Percentiles rank a stretch among this genome's conserved stretches.
Conservation (phyloP, 2,888 invertebrate species). For the Piscicola geometra region DNA sequence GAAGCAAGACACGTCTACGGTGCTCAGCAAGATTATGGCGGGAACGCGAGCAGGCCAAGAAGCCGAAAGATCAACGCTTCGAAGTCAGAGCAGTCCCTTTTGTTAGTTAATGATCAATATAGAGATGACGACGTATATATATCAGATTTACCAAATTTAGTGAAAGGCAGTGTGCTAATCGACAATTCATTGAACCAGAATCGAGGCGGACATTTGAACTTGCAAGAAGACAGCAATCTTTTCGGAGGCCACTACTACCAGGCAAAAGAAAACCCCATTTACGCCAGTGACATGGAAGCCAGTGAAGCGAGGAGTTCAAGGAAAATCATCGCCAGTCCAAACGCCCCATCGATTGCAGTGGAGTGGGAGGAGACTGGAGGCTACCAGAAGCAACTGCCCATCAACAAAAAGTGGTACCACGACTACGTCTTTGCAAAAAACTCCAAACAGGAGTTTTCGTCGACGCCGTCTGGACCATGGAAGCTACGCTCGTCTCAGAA, state of each 20-base stretch:
- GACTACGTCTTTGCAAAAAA: conserved; percentile 5
- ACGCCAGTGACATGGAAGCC: conserved; percentile 42
- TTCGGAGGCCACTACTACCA: conserved; percentile 43
- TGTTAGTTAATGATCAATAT: not conserved
- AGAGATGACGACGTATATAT: not conserved
- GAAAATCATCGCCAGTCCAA: not conserved
- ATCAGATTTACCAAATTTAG: conserved; percentile 39
- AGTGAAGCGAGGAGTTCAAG: conserved; percentile 16
- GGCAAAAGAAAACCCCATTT: conserved; percentile 44
- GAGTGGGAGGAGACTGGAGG: conserved; percentile 29
- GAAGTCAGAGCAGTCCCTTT: not conserved
- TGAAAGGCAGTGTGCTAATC: conserved; percentile 44
- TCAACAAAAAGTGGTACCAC: conserved; percentile 27
- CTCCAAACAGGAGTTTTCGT: not conserved
- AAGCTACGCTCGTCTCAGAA: conserved; percentile 24
- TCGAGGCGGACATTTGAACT: conserved; percentile 39
- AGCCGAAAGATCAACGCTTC: not conserved
- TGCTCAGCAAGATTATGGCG: too few species aligned
- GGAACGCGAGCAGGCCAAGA: too few species aligned
- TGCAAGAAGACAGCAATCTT: conserved; percentile 42
- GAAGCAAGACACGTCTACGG: too few species aligned
- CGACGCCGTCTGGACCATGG: conserved; percentile 18
- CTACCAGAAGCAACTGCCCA: not conserved
- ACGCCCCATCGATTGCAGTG: not conserved
- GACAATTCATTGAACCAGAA: conserved; percentile 43